phyloP scores from a whole-genome alignment of 2,797 vertebrate genomes.

The Lepilemur septentrionalis region DNA sequence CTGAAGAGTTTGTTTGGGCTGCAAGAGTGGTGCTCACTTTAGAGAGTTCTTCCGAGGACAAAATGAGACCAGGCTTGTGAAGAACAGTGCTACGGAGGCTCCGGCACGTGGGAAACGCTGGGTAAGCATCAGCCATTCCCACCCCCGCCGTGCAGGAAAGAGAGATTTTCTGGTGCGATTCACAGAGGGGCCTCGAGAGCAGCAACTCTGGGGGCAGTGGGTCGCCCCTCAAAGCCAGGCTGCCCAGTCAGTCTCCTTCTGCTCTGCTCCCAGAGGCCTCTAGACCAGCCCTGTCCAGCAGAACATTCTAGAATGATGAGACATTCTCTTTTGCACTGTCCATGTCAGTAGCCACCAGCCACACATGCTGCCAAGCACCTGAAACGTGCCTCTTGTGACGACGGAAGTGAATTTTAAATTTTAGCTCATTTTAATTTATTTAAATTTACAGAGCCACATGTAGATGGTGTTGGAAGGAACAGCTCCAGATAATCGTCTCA shows the following conservation, averaged over 20 bases:
- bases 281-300: neutral
- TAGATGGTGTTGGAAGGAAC: accelerated
- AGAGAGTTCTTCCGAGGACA: no score
- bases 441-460: neutral
- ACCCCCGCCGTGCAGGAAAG: neutral
- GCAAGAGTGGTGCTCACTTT: neutral
- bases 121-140: accelerated
- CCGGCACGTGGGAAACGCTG: accelerated
- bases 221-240: neutral
- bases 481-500: neutral
- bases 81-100: accelerated
- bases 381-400: neutral
- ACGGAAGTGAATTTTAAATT: neutral
- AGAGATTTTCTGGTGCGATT: accelerated
- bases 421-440: neutral
- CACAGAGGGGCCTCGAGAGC: neutral
- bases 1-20: accelerated
- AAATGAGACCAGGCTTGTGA: neutral
- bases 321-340: neutral
- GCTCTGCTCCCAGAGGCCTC: neutral
- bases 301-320: neutral
- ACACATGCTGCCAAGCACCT: neutral
- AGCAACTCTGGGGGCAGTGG: accelerated
- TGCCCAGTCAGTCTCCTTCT: neutral
- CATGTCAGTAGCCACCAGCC: neutral